Evolutionary conservation across 2,888 invertebrate genomes (phyloP).

Genomic region (Bimastos eiseni): DNA sequence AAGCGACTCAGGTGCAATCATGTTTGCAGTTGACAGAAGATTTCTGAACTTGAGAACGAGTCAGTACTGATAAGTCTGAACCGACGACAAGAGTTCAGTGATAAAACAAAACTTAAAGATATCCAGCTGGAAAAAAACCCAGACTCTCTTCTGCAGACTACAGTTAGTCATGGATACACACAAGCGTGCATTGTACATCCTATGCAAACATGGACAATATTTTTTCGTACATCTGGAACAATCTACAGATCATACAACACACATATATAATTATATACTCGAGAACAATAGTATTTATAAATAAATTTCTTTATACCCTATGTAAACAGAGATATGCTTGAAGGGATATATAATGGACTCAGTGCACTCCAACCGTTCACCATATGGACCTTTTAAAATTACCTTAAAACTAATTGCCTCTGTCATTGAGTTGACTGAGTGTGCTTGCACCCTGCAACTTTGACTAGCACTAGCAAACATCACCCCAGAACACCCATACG

Average conservation of each 20-base stretch:
- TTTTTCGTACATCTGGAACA: neutral
- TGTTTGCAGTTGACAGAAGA: neutral
- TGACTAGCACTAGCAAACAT: neutral
- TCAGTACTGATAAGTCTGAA: neutral
- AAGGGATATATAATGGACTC: neutral
- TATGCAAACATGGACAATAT: neutral
- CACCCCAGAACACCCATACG: neutral
- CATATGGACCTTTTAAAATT: neutral
- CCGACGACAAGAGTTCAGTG: neutral
- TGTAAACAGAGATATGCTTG: neutral
- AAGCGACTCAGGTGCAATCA: neutral
- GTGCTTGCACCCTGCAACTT: neutral
- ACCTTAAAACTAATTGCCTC: neutral
- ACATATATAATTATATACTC: neutral
- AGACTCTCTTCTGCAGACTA: neutral
- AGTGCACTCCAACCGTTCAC: neutral
- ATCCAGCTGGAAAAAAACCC: neutral
- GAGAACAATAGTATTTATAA: neutral
- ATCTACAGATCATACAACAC: neutral
- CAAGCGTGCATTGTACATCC: neutral
- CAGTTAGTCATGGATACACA: neutral
- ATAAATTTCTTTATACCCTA: neutral
- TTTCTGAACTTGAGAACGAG: neutral
- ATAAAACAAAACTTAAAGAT: neutral
- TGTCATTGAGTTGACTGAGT: neutral